Conservation (phyloP, 2,113 vertebrate genomes). For the Coregonus clupeaformis region DNA sequence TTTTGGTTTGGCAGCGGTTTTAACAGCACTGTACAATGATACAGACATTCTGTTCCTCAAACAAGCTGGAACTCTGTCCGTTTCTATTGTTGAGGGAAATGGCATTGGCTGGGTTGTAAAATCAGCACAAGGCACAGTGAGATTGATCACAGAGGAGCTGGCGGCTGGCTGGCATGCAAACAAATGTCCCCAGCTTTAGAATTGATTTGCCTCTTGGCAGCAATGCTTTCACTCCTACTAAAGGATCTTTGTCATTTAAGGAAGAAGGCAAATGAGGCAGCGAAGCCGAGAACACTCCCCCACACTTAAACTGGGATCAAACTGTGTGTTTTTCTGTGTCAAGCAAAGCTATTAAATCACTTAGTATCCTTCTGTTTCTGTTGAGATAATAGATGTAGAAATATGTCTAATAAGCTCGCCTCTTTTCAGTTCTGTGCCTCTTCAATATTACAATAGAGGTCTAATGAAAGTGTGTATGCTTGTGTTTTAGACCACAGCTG, state of each 20-base stretch:
- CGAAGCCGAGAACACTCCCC: neutral
- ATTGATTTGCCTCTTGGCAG: constrained; percentile 10
- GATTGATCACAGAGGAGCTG: neutral
- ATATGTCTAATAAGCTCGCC: neutral
- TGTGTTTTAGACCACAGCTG: too few species aligned
- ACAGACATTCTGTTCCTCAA: neutral
- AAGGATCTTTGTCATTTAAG: constrained; percentile 2
- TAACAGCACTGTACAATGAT: neutral
- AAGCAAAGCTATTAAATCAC: too few species aligned
- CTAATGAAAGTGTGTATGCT: too few species aligned
- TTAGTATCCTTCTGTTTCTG: neutral
- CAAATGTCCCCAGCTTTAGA: neutral
- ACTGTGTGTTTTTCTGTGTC: neutral
- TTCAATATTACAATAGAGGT: neutral
- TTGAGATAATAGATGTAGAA: neutral
- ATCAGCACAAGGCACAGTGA: neutral
- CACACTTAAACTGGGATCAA: neutral
- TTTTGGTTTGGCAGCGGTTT: neutral
- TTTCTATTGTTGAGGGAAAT: neutral
- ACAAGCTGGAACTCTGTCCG: neutral
- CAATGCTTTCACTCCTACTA: neutral
- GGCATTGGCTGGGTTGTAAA: neutral
- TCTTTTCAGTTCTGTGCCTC: neutral
- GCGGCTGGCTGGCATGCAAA: neutral
- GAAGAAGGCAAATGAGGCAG: neutral